Evolutionary conservation across 1,140 invertebrate species (phyloP).

Genomic region (Notospermus geniculatus): DNA sequence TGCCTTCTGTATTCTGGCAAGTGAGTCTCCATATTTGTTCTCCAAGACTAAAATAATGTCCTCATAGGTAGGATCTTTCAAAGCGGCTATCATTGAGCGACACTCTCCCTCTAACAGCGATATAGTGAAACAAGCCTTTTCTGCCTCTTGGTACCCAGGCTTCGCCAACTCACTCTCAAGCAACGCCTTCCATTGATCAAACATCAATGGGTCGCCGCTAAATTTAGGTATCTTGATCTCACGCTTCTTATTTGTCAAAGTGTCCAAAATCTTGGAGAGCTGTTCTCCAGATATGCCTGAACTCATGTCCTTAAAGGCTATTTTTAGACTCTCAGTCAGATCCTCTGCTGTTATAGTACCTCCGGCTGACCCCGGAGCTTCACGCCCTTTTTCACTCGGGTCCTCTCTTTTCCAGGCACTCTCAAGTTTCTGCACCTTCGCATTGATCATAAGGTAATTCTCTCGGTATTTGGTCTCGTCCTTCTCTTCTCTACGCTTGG

Average conservation of each 20-base stretch:
- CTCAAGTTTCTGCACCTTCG: slow-evolving; percentile 2
- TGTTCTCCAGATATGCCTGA: neutral
- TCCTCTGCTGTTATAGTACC: neutral
- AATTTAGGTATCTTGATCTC: neutral
- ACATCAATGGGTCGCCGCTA: neutral
- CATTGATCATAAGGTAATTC: neutral
- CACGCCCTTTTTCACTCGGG: neutral
- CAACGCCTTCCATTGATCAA: too few relatives aligned
- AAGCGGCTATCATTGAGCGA: neutral
- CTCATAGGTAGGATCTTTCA: slow-evolving; percentile 7
- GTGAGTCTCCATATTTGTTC: neutral
- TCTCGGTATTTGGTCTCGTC: neutral
- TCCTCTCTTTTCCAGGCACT: neutral
- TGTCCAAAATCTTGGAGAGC: neutral
- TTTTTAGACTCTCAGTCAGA: too few relatives aligned
- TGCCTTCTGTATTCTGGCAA: neutral
- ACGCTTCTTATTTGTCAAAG: neutral
- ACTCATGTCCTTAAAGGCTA: too few relatives aligned
- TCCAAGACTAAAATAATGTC: neutral
- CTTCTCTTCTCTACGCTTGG: neutral
- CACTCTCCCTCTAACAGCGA: neutral
- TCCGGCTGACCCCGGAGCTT: neutral
- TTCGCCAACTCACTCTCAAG: too few relatives aligned
- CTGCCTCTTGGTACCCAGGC: too few relatives aligned
- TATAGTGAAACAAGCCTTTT: neutral